Evolutionary conservation across 1,140 invertebrate genomes (phyloP), one percentile per base, ranked within the genome.

Genomic region (Drosophila virilis): DNA sequence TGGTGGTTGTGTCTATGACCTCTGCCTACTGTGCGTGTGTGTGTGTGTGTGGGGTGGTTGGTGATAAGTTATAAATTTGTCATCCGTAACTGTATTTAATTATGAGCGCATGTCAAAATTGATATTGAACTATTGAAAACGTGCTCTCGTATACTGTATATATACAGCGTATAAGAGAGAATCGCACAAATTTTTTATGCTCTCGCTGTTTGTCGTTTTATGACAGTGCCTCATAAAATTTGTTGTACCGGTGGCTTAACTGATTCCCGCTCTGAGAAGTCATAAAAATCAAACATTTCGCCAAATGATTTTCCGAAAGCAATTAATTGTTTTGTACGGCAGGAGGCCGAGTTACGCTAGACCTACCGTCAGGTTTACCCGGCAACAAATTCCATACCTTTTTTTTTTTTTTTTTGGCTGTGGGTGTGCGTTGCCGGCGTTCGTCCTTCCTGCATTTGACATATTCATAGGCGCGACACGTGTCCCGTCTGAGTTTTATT

Each of bases 341-440:
- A 17, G 42, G 40, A 15, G 28, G 12, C 50, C 5, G 8, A 43
- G 60, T 32, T 52, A 42, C 35, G 43, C 42, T 48, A 62, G 65
- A 55, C 46, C 17, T 77, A 69, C 60, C 15, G 42, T 22, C 65
- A 51, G 79, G 75, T 82, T 82, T 80, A 75, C 74, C 66, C 45
- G 48, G 54, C 60, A 60, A 51, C 54, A 62, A 70, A 65, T 54
- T 78, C 72, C 71, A 88, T 76, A 86, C 82, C 72, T 82, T 88
- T 46, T 17, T 17, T 17, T 88, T 46, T 17, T 17, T 17, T 17
- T 17, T 28, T 76, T 64, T 45, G 45, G 48, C 4, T 46, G 55
- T 46, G 58, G 45, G 57, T 78, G 67, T 37, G 37, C 12, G 13
- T 65, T 17, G 58, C 66, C 64, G 62, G 46, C 67, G 80, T 64